These are phyloP conservation scores for Onychomys torridus DNA, from an alignment of 2,797 vertebrate species.

Conservation along the genomic window DNA sequence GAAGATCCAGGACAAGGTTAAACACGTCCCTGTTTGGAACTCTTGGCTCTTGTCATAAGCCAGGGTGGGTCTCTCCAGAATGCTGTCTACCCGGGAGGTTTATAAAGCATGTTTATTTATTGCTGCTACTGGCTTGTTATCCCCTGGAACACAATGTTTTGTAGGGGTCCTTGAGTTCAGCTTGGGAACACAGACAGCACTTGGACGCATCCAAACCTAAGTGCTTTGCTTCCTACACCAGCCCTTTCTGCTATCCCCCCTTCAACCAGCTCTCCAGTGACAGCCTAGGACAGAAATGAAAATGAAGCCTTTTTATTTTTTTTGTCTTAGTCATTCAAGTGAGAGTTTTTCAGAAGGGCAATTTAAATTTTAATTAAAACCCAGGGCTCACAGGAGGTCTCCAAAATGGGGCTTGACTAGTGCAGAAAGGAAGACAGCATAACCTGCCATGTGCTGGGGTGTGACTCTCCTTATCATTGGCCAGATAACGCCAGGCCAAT, in stretches of 20 bases:
- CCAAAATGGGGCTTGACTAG: constrained; percentile 24
- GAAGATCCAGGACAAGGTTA: background rate
- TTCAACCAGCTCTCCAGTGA: constrained; percentile 53
- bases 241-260: constrained; percentile 25
- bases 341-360: constrained; percentile 64
- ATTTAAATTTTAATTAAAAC: constrained; percentile 80
- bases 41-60: background rate
- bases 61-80: constrained; percentile 36
- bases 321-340: constrained; percentile 71
- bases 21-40: background rate
- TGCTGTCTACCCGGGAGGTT: constrained; percentile 24
- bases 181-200: background rate
- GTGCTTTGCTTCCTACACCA: constrained; percentile 29
- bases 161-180: constrained; percentile 2
- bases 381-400: constrained; percentile 37
- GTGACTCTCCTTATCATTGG: background rate
- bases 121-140: background rate
- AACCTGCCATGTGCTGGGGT: background rate
- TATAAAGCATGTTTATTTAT: constrained; percentile 55
- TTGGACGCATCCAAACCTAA: constrained; percentile 7
- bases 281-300: constrained; percentile 21
- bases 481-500: background rate
- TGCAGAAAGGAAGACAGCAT: constrained; percentile 48
- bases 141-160: constrained; percentile 24
- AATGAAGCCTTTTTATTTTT: constrained; percentile 45